Conservation (phyloP, 1,140 invertebrate genomes). For the Cyclina sinensis region DNA sequence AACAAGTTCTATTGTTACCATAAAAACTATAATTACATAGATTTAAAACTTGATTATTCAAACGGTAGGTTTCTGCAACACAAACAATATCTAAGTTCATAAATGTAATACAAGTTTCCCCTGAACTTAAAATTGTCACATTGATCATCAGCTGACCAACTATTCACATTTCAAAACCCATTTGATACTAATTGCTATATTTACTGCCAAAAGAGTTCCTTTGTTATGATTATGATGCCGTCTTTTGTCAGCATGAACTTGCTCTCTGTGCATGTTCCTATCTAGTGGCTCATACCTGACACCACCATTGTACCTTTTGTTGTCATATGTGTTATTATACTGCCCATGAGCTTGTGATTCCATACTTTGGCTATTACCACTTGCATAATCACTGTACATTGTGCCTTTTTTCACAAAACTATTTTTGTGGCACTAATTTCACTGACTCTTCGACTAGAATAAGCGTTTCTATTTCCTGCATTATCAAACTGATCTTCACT, state of each 20-base stretch:
- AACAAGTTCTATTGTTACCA: constrained; percentile 9
- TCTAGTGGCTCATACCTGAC: no score
- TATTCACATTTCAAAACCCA: not conserved
- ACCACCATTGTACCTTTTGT: no score
- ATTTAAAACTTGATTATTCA: constrained; percentile 11
- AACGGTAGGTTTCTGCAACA: constrained; percentile 9
- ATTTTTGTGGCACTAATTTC: not conserved
- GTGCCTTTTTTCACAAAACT: not conserved
- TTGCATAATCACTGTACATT: not conserved
- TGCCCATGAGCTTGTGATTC: no score
- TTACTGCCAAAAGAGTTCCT: no score
- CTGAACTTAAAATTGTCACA: constrained; percentile 10
- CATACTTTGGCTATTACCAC: no score
- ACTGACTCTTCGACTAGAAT: not conserved
- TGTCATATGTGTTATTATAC: no score
- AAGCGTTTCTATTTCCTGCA: not conserved
- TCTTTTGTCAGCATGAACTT: not conserved
- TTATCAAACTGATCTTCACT: no score
- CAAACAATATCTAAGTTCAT: constrained; percentile 17
- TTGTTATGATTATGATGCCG: not conserved
- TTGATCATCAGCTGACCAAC: not conserved
- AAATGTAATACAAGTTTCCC: not conserved
- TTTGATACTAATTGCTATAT: not conserved
- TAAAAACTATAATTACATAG: not conserved
- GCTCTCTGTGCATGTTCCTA: no score